phyloP scores from a whole-genome alignment of 2,113 vertebrate species.

The Empidonax traillii region DNA sequence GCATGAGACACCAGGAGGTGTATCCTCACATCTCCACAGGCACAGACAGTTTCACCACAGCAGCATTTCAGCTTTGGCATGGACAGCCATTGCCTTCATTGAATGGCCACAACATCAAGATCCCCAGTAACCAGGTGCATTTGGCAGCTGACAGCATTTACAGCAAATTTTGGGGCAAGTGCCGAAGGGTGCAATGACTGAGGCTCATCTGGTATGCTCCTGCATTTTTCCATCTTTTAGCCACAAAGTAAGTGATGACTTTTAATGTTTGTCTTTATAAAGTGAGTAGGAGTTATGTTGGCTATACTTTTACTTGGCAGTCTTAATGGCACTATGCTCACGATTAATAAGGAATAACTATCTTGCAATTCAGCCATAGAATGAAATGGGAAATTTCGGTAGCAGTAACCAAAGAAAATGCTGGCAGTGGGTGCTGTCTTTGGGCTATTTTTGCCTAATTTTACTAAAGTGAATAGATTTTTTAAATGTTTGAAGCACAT shows the following conservation, averaged over 20 bases:
- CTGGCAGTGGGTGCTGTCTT: constrained; percentile 18
- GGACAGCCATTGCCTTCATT: neutral
- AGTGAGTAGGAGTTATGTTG: constrained; percentile 34
- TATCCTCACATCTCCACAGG: neutral
- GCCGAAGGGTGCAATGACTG: neutral
- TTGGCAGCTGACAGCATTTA: neutral
- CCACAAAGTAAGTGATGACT: constrained; percentile 45
- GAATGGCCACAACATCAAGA: neutral
- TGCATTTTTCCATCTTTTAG: constrained; percentile 7
- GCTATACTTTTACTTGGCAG: constrained; percentile 32
- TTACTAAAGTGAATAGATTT: constrained; percentile 33
- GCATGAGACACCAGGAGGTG: neutral
- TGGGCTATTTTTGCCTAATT: constrained; percentile 45
- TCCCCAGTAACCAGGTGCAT: neutral
- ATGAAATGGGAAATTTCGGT: constrained; percentile 37
- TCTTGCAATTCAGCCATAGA: constrained; percentile 11
- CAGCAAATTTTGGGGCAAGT: neutral
- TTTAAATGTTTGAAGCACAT: constrained; percentile 18
- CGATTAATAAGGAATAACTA: neutral
- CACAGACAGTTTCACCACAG: neutral
- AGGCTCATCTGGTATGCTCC: constrained; percentile 12
- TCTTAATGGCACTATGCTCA: neutral
- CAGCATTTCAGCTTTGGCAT: neutral
- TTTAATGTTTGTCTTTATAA: constrained; percentile 47
- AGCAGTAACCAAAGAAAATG: constrained; percentile 50